Evolutionary conservation across 1,140 invertebrate genomes (phyloP).

Genomic region (Trichonephila inaurata): DNA sequence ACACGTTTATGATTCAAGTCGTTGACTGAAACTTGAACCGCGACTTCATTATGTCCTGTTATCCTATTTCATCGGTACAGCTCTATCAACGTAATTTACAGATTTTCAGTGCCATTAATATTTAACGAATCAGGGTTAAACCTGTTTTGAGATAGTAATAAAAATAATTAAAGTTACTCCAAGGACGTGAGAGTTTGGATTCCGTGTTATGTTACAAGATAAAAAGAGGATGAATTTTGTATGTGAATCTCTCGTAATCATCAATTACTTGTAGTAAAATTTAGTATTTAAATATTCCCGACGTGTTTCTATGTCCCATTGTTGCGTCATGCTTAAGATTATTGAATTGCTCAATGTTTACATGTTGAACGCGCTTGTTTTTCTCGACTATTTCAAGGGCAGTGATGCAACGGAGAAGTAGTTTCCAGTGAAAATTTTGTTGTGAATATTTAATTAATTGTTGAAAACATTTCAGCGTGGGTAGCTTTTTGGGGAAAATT

Average conservation of each 20-base stretch:
- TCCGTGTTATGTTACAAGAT: neutral
- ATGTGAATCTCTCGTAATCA: neutral
- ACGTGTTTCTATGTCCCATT: neutral
- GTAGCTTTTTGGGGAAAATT: no score
- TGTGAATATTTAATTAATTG: no score
- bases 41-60: no score
- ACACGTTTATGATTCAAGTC: no score
- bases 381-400: neutral
- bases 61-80: no score
- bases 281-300: neutral
- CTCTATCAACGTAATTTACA: no score
- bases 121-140: neutral
- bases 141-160: neutral
- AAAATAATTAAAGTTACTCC: neutral
- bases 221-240: neutral
- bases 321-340: neutral
- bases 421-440: no score
- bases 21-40: no score
- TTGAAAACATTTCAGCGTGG: no score
- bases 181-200: neutral
- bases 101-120: neutral
- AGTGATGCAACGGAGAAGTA: neutral
- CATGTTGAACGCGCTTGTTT: neutral
- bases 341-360: neutral
- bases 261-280: neutral